These are phyloP conservation scores for Zaprionus taronus DNA, from an alignment of 1,140 invertebrate genomes.

Conservation along the genomic window DNA sequence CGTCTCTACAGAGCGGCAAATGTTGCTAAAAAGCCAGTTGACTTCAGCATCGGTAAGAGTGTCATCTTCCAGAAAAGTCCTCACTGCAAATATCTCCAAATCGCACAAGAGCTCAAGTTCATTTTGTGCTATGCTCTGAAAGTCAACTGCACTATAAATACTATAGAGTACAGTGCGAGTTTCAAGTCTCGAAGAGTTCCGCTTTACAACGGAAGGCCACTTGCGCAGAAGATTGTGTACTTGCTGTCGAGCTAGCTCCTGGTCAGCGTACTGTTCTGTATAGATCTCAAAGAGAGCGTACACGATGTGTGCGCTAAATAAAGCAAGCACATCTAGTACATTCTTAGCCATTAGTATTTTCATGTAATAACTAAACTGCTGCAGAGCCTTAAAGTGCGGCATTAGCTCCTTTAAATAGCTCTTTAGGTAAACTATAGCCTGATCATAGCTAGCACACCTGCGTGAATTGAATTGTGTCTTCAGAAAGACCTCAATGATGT, in stretches of 20 bases:
- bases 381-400: slow-evolving; percentile 25
- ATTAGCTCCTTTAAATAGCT: slow-evolving; percentile 38
- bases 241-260: slow-evolving; percentile 19
- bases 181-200: neutral
- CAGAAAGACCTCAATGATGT: slow-evolving; percentile 53
- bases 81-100: slow-evolving; percentile 37
- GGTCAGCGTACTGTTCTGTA: slow-evolving; percentile 19
- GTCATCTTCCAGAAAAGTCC: slow-evolving; percentile 45
- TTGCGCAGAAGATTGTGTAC: slow-evolving; percentile 35
- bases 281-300: slow-evolving; percentile 46
- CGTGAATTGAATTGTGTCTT: slow-evolving; percentile 24
- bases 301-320: slow-evolving; percentile 46
- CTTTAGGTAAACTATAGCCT: slow-evolving; percentile 27
- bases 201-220: slow-evolving; percentile 40
- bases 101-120: slow-evolving; percentile 24
- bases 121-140: slow-evolving; percentile 5
- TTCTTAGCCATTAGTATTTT: slow-evolving; percentile 17
- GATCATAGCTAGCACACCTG: slow-evolving; percentile 14
- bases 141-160: slow-evolving; percentile 50
- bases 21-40: slow-evolving; percentile 29
- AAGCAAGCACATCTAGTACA: slow-evolving; percentile 41
- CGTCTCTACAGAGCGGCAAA: slow-evolving; percentile 40
- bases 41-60: slow-evolving; percentile 37
- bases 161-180: slow-evolving; percentile 44
- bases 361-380: slow-evolving; percentile 35